Conservation (phyloP, 2,888 invertebrate genomes). For the Meloe dianella region DNA sequence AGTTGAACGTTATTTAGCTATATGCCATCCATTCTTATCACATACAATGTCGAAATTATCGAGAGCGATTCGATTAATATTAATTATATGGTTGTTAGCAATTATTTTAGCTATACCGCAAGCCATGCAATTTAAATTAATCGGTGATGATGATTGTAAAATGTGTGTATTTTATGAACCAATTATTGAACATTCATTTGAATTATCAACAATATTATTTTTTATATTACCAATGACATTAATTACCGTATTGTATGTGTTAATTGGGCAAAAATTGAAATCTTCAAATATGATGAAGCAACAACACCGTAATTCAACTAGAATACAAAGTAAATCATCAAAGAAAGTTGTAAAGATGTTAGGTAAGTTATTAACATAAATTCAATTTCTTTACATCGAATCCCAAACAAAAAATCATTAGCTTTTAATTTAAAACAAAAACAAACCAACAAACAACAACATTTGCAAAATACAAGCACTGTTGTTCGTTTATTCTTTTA, state of each 20-base stretch:
- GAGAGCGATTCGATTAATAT: slow-evolving; percentile 80
- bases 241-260: slow-evolving; percentile 80
- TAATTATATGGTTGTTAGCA: slow-evolving; percentile 84
- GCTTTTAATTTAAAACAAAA: no score
- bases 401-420: no score
- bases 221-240: slow-evolving; percentile 87
- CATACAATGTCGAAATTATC: slow-evolving; percentile 89
- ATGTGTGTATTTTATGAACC: slow-evolving; percentile 43
- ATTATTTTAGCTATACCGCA: slow-evolving; percentile 76
- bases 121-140: slow-evolving; percentile 58
- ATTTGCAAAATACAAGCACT: no score
- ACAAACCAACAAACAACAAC: no score
- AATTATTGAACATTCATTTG: slow-evolving; percentile 73
- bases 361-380: slow-evolving; percentile 26
- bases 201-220: slow-evolving; percentile 80
- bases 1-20: slow-evolving; percentile 69
- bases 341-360: slow-evolving; percentile 32
- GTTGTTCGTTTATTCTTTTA: no score
- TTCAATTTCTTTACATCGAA: no score
- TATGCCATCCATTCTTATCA: slow-evolving; percentile 71
- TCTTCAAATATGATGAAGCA: slow-evolving; percentile 59
- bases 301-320: slow-evolving; percentile 36
- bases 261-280: slow-evolving; percentile 75
- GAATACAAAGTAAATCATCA: slow-evolving; percentile 38
- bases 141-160: slow-evolving; percentile 46